Evolutionary conservation across 2,888 invertebrate genomes (phyloP).

Genomic region (Drosophila silvestris): DNA sequence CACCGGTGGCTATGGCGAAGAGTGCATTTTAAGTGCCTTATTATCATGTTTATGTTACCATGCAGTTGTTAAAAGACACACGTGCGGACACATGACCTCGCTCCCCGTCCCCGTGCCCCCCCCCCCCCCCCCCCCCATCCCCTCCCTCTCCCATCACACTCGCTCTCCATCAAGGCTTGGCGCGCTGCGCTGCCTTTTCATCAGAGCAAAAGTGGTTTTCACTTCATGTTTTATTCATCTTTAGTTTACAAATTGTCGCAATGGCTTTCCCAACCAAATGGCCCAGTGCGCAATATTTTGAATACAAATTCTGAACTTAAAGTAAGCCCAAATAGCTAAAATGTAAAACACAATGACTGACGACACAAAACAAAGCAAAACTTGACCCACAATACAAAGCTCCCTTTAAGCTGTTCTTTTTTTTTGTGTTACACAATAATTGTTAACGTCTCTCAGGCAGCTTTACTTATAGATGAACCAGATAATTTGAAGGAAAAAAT

Average conservation of each 20-base stretch:
- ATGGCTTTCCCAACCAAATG: conserved; percentile 41
- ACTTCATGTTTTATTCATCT: conserved; percentile 77
- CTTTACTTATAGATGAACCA: neutral
- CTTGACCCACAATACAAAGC: neutral
- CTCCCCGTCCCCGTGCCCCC: too few relatives aligned
- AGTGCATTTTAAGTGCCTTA: conserved; percentile 82
- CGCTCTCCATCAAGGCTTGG: neutral
- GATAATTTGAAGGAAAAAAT: neutral
- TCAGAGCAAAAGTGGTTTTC: conserved; percentile 55
- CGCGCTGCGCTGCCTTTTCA: conserved; percentile 35
- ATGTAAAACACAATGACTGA: neutral
- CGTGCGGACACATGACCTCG: conserved; percentile 36
- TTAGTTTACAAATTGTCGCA: conserved; percentile 72
- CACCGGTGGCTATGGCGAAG: conserved; percentile 46
- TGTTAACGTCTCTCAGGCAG: neutral
- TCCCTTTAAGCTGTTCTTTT: neutral
- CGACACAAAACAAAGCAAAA: neutral
- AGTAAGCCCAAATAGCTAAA: conserved; percentile 22
- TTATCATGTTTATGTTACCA: conserved; percentile 78
- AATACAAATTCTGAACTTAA: conserved; percentile 65
- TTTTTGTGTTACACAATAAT: neutral
- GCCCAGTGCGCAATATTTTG: conserved; percentile 54
- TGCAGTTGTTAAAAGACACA: conserved; percentile 66
- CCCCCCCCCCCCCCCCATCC: too few relatives aligned
- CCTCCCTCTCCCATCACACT: neutral